phyloP scores from a whole-genome alignment of 1,140 invertebrate genomes.

The Drosophila busckii region DNA sequence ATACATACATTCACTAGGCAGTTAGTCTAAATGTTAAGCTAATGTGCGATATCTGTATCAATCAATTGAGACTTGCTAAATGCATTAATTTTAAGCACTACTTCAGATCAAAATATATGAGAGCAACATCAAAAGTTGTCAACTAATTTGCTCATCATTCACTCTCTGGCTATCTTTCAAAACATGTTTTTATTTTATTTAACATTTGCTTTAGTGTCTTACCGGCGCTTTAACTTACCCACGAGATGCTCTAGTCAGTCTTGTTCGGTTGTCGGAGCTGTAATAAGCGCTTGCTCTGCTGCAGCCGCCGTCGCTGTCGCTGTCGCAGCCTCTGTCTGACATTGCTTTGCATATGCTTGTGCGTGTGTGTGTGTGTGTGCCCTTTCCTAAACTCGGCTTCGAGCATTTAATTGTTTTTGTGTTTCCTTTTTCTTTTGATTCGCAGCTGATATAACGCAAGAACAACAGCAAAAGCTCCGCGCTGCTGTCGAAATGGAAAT shows the following conservation, averaged over 20 bases:
- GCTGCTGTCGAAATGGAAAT: conserved; percentile 49
- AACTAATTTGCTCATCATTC: background rate
- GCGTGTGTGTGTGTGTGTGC: conserved; percentile 9
- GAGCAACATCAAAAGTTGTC: background rate
- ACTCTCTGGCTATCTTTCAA: conserved; percentile 2
- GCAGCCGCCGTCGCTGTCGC: conserved; percentile 10
- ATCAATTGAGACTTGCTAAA: conserved; percentile 12
- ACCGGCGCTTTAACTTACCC: conserved; percentile 23
- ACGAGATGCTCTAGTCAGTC: conserved; percentile 18
- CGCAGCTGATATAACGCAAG: conserved; percentile 37
- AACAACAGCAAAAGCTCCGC: conserved; percentile 12
- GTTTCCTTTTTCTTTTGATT: conserved; percentile 58
- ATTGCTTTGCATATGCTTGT: background rate
- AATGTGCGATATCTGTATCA: conserved; percentile 14
- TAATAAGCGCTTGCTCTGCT: conserved; percentile 20
- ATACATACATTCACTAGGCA: conserved; percentile 37
- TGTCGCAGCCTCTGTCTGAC: conserved; percentile 2
- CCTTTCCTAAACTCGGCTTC: conserved; percentile 46
- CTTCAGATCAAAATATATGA: conserved; percentile 34
- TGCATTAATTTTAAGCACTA: conserved; percentile 13
- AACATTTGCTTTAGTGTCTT: conserved; percentile 6
- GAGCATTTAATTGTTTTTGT: conserved; percentile 51
- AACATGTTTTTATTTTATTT: conserved; percentile 29
- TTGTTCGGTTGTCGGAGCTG: conserved; percentile 9
- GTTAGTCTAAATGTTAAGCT: conserved; percentile 11